Evolutionary conservation across 2,888 invertebrate species (phyloP), one percentile per base, ranked within the genome.

Genomic region (Zaprionus lineosus): DNA sequence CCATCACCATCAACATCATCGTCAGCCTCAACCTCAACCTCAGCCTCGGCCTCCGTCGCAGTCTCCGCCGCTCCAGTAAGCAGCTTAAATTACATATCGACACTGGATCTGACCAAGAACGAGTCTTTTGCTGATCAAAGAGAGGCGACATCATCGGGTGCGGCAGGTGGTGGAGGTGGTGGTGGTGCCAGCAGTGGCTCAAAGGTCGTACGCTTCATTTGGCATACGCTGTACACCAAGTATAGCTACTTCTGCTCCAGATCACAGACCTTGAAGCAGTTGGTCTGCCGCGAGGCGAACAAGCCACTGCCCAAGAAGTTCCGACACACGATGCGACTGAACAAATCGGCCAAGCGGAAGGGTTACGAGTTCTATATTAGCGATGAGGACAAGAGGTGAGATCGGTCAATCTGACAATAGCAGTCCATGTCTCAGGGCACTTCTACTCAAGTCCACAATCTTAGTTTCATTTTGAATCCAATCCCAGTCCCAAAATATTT

Each of bases 321-420:
- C 40, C 82, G 87, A 0, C 78, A 82, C 44, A 76, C 88, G 2
- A 60, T 87, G 74, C 79, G 85, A 8, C 67, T 87, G 43, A 87
- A 88, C 51, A 88, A 88, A 59, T 87, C 87, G 28, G 86, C 87
- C 0, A 87, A 87, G 58, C 77, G 81, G 18, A 87, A 87, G 64
- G 87, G 87, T n/a, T 87, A 87, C 61, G 83, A 78, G 33, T 87
- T 59, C 53, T 87, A 86, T 60, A 58, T 88, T 2, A 88, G 82
- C 52, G 88, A 88, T 71, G 87, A 87, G 67, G 87, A 87, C 53
- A 82, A 72, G 70, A 84, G 87, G 87, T 81, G 50, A 82, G 81
- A 11, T n/a, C 9, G 6, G 19, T n/a, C n/a, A n/a, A n/a, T n/a
- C n/a, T n/a, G n/a, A n/a, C n/a, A n/a, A n/a, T n/a, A n/a, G n/a